Conservation (phyloP, 2,888 invertebrate species). For the Acleris emargana region DNA sequence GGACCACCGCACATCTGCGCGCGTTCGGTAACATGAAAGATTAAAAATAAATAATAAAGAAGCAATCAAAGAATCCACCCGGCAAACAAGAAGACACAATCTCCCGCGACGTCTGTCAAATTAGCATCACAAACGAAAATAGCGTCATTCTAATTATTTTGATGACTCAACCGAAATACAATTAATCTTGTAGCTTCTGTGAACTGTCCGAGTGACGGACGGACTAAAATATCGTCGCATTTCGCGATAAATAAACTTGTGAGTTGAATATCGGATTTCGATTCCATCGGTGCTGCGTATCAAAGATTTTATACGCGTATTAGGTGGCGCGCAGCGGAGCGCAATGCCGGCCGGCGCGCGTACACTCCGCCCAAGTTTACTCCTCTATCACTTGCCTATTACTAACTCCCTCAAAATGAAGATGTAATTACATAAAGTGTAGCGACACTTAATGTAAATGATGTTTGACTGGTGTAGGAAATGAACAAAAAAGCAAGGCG, state of each 20-base stretch:
- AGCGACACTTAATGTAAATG: too few relatives aligned
- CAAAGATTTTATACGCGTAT: conserved; percentile 76
- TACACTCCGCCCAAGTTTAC: conserved; percentile 19
- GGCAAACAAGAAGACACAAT: conserved; percentile 73
- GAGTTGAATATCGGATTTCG: conserved; percentile 80
- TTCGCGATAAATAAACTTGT: conserved; percentile 81
- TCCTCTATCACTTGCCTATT: background rate
- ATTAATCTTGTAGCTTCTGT: conserved; percentile 83
- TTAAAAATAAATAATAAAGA: conserved; percentile 67
- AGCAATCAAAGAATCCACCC: conserved; percentile 71
- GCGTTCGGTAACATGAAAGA: conserved; percentile 46
- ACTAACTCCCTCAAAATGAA: background rate
- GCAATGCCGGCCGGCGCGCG: conserved; percentile 55
- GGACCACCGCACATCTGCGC: conserved; percentile 47
- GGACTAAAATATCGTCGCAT: conserved; percentile 82
- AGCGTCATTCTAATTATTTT: conserved; percentile 84
- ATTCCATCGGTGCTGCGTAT: conserved; percentile 82
- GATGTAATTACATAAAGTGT: too few relatives aligned
- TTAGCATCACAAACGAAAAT: conserved; percentile 83
- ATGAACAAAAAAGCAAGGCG: too few relatives aligned
- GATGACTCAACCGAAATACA: conserved; percentile 84
- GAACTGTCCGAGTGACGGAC: conserved; percentile 82
- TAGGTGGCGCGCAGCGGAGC: conserved; percentile 63
- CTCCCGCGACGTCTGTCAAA: conserved; percentile 84
- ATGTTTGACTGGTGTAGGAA: too few relatives aligned